Evolutionary conservation across 2,113 vertebrate genomes (phyloP).

Genomic region (Phodopus roborovskii): DNA sequence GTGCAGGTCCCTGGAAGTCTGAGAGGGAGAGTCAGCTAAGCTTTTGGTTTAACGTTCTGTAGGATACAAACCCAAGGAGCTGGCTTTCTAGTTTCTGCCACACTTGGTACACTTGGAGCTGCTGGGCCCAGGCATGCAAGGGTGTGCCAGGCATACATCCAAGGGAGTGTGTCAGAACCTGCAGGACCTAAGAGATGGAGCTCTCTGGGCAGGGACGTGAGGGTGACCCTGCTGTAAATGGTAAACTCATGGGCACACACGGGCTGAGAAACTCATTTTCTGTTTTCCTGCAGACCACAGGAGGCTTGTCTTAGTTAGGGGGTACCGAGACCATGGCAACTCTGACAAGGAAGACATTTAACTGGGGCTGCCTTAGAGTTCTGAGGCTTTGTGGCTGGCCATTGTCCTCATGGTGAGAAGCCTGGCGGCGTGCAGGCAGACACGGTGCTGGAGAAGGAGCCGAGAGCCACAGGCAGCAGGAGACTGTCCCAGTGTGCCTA

Average conservation of each 20-base stretch:
- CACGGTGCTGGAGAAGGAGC: not conserved
- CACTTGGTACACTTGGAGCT: accelerated
- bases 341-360: not conserved
- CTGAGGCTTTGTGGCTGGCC: not conserved
- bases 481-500: not conserved
- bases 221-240: not conserved
- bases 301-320: not conserved
- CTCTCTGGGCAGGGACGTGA: accelerated
- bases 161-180: not conserved
- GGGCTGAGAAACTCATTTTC: not conserved
- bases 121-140: not conserved
- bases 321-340: not conserved
- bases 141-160: accelerated
- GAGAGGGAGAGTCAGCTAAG: not conserved
- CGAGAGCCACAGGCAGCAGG: not conserved
- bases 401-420: not conserved
- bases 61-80: not conserved
- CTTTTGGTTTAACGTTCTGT: not conserved
- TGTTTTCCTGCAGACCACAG: not conserved
- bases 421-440: not conserved
- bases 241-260: not conserved
- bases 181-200: not conserved
- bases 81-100: not conserved
- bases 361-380: not conserved
- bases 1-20: no score